A percentile compares a stretch with the other conserved stretches of the same genome.
Evolutionary conservation across 2,113 vertebrate genomes (phyloP).

Genomic region (Poicephalus gulielmi): DNA sequence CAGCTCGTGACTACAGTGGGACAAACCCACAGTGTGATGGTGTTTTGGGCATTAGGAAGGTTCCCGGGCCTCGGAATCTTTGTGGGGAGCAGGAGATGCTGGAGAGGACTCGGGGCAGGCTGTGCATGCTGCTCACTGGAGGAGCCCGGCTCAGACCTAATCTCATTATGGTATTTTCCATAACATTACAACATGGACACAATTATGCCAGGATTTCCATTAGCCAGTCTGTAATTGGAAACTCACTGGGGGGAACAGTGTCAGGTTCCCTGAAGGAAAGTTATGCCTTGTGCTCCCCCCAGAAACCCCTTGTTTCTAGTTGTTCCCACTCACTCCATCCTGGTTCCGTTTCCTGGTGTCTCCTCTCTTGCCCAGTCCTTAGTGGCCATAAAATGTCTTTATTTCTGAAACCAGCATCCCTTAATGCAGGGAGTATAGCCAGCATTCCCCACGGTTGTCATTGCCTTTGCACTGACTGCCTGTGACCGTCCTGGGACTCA

Average conservation of each 20-base stretch:
- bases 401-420: not conserved
- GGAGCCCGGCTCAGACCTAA: not conserved
- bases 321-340: not conserved
- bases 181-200: not conserved
- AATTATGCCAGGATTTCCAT: slow-evolving; percentile 6
- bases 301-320: accelerated
- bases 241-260: not conserved
- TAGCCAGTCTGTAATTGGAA: slow-evolving; percentile 26
- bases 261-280: not conserved
- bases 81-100: not conserved
- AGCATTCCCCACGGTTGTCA: accelerated
- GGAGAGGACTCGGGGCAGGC: accelerated
- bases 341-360: not conserved
- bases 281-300: not conserved
- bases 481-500: accelerated
- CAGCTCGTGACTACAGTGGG: accelerated
- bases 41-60: not conserved
- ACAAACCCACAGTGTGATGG: accelerated
- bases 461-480: accelerated
- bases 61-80: not conserved
- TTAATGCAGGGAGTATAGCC: not conserved
- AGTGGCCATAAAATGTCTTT: not conserved
- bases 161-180: slow-evolving; percentile 24
- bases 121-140: not conserved
- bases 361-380: not conserved